Conservation (phyloP, 2,797 vertebrate species). For the Clarias laeviceps region DNA sequence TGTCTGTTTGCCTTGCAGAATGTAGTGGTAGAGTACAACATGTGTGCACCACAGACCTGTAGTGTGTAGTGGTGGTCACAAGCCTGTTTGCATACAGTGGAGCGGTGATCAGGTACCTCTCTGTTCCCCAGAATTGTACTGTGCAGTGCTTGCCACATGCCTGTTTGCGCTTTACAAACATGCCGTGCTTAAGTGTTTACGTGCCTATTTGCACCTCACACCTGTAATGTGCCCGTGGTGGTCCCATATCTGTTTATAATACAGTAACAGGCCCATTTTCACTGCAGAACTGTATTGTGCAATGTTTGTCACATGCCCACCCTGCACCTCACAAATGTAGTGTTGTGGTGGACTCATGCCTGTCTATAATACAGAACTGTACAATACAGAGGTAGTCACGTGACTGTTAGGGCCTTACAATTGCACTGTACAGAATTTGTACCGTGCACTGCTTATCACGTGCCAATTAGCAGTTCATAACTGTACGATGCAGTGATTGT, state of each 20-base stretch:
- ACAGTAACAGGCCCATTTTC: too few relatives aligned
- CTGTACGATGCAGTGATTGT: neutral
- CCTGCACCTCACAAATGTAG: neutral
- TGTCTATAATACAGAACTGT: neutral
- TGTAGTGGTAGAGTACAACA: neutral
- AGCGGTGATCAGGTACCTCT: neutral
- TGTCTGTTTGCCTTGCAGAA: neutral
- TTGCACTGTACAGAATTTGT: too few relatives aligned
- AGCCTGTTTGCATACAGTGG: neutral
- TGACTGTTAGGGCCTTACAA: neutral
- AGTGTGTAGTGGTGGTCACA: neutral
- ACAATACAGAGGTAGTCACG: neutral
- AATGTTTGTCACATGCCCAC: too few relatives aligned
- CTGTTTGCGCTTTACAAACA: neutral
- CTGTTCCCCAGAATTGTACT: neutral
- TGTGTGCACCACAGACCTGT: neutral
- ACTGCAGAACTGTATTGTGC: too few relatives aligned
- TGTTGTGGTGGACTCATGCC: neutral
- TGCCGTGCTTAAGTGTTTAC: neutral
- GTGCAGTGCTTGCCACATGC: neutral
- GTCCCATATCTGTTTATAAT: too few relatives aligned
- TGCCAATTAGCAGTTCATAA: neutral
- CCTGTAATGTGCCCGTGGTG: too few relatives aligned
- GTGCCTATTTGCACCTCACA: too few relatives aligned
- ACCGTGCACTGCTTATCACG: neutral